Evolutionary conservation across 2,888 invertebrate species (phyloP).

Genomic region (Leptura quadrifasciata): DNA sequence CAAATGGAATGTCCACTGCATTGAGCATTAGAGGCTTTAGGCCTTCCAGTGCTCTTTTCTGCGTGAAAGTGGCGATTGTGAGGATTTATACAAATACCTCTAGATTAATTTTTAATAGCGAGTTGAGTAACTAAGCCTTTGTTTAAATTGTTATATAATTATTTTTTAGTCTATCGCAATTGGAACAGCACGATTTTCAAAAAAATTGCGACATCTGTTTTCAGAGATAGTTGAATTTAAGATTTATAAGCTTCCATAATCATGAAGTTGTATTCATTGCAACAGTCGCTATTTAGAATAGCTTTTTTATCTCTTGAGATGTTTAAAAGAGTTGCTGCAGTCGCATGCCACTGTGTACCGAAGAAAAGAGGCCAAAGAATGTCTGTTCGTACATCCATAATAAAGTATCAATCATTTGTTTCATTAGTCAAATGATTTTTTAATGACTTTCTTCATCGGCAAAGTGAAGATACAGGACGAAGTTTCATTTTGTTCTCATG

Average conservation of each 20-base stretch:
- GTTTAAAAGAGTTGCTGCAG: constrained; percentile 22
- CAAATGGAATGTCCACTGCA: too few species aligned
- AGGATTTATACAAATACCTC: too few species aligned
- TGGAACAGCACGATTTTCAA: background rate
- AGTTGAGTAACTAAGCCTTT: too few species aligned
- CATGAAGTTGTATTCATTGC: constrained; percentile 23
- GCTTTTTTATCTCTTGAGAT: constrained; percentile 24
- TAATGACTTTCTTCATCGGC: constrained; percentile 68
- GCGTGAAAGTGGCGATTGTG: too few species aligned
- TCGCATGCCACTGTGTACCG: constrained; percentile 53
- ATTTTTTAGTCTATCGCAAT: too few species aligned
- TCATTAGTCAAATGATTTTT: constrained; percentile 71
- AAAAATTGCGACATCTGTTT: background rate
- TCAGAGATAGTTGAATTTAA: background rate
- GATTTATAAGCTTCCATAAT: constrained; percentile 9
- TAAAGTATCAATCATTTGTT: constrained; percentile 71
- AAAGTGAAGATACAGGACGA: constrained; percentile 40
- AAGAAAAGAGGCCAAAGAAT: constrained; percentile 62
- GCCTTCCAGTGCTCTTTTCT: too few species aligned
- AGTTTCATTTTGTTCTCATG: constrained; percentile 45
- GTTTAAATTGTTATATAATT: too few species aligned
- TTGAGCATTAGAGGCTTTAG: too few species aligned
- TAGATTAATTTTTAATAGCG: too few species aligned
- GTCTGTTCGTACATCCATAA: constrained; percentile 63
- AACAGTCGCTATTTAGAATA: constrained; percentile 7